phyloP scores from a whole-genome alignment of 2,113 vertebrate species.

The Nibea coibor region DNA sequence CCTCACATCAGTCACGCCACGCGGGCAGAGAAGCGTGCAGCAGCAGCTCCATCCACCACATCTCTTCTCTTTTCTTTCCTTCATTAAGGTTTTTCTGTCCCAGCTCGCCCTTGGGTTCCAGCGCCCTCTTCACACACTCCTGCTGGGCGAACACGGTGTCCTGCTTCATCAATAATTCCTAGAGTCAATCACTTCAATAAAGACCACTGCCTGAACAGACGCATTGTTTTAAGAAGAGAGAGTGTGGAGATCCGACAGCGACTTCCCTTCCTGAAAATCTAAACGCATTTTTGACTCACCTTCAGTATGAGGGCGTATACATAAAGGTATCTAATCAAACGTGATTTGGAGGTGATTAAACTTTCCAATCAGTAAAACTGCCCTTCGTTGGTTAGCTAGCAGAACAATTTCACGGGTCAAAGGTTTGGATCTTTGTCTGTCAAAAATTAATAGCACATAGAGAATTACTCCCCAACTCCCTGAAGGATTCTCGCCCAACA shows the following conservation, averaged over 20 bases:
- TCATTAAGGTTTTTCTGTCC: conserved; percentile 31
- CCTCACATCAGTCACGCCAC: conserved; percentile 80
- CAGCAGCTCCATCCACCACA: conserved; percentile 22
- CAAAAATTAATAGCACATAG: too few relatives aligned
- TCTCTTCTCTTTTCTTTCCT: conserved; percentile 32
- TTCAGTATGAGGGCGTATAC: neutral
- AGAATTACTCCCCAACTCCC: too few relatives aligned
- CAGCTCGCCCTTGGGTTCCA: conserved; percentile 39
- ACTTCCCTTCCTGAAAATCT: neutral
- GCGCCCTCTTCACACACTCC: conserved; percentile 66
- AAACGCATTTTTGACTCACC: neutral
- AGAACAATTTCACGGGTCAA: too few relatives aligned
- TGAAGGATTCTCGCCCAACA: too few relatives aligned
- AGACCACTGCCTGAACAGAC: conserved; percentile 4
- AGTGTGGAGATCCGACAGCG: neutral
- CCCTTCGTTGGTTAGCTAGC: neutral
- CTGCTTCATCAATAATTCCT: conserved; percentile 77
- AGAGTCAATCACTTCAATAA: conserved; percentile 50
- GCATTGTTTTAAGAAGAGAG: conserved; percentile 32
- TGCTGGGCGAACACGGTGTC: conserved; percentile 66
- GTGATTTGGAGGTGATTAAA: neutral
- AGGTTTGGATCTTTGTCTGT: too few relatives aligned
- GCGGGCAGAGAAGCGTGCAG: conserved; percentile 65
- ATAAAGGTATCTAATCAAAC: neutral
- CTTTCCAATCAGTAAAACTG: neutral